Percentiles rank a stretch among this genome's conserved stretches.
Conservation (phyloP, 2,113 vertebrate species). For the Gadus macrocephalus region DNA sequence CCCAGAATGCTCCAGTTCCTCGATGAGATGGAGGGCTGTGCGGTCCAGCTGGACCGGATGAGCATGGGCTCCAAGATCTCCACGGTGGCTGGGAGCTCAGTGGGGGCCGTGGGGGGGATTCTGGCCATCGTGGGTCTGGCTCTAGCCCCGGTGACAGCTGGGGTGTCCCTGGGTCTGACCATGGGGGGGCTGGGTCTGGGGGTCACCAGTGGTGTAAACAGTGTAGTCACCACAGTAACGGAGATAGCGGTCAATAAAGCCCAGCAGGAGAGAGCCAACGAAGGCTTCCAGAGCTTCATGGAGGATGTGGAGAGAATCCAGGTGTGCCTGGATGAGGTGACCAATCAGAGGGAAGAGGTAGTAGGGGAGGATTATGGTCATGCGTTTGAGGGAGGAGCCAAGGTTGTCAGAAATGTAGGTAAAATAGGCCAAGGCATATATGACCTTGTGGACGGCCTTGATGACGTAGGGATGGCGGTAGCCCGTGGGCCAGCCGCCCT, state of each 20-base stretch:
- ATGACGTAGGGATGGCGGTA: constrained; percentile 17
- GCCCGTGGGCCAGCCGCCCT: too few species aligned
- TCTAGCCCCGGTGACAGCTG: constrained; percentile 48
- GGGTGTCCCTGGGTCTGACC: constrained; percentile 41
- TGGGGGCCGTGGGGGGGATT: constrained; percentile 40
- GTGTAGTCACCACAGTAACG: constrained; percentile 33
- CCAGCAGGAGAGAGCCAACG: constrained; percentile 26
- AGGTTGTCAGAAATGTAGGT: constrained; percentile 19
- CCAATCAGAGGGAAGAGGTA: background rate
- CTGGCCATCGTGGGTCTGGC: constrained; percentile 49
- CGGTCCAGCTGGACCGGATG: constrained; percentile 49
- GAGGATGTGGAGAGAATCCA: constrained; percentile 33
- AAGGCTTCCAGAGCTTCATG: constrained; percentile 25
- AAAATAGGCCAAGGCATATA: constrained; percentile 2
- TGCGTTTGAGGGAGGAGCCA: constrained; percentile 4
- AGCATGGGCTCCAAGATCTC: constrained; percentile 44
- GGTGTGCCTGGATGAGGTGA: constrained; percentile 21
- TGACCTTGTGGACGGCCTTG: too few species aligned
- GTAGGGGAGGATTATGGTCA: background rate
- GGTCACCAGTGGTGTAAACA: constrained; percentile 40
- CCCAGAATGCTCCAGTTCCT: constrained; percentile 47
- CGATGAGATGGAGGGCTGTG: constrained; percentile 37
- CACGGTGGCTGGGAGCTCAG: constrained; percentile 44
- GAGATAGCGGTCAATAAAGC: constrained; percentile 29
- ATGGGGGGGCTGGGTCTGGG: constrained; percentile 43